Base-by-base conservation (phyloP, 1,140 invertebrate species). In the Sitobion miscanthi region DNA sequence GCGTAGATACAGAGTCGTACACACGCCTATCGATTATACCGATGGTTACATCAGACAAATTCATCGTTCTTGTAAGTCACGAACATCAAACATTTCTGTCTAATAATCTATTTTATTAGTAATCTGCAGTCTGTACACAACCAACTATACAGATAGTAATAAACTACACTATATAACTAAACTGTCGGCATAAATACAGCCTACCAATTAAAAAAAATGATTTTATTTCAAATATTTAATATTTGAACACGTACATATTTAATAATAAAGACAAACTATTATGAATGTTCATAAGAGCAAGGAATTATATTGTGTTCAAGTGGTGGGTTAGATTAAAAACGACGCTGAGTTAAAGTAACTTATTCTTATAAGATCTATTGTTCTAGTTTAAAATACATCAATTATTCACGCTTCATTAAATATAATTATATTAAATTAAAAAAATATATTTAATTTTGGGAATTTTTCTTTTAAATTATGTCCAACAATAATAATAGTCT, bases 401-500 rank as follows among this genome's bases (percentile, higher is more conserved):
- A 82, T 82, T 35, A 82, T 83, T 83, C 21, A 83, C 20, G 21
- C 35, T 38, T 23, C 20, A 38, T 83, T 23, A 83, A 83, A 23
- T 83, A 83, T 83, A 83, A 83, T 83, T 77, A 77, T n/a, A 77
- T 77, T 35, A 77, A 77, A 35, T 30, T n/a, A 77, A 77, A 77
- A 69, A 69, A 69, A 69, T 0, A 77, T 77, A 77, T 77, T 77
- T 77, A n/a, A 77, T 77, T n/a, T n/a, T 77, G 1, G n/a, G 11
- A 6, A 77, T 62, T 62, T 62, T 62, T 57, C 6, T 14, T 14
- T 62, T 30, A 30, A 62, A 62, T n/a, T 77, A 77, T 77, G 62
- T 77, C 62, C 4, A 77, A 77, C 30, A 69, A 69, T 77, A n/a
- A 69, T 69, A n/a, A 77, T 17, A 77, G 62, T 17, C 30, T 77